A percentile compares a stretch with the other conserved stretches of the same genome.
These are phyloP conservation scores for Eupithecia exiguata DNA, from an alignment of 2,888 invertebrate species.

Conservation along the genomic window DNA sequence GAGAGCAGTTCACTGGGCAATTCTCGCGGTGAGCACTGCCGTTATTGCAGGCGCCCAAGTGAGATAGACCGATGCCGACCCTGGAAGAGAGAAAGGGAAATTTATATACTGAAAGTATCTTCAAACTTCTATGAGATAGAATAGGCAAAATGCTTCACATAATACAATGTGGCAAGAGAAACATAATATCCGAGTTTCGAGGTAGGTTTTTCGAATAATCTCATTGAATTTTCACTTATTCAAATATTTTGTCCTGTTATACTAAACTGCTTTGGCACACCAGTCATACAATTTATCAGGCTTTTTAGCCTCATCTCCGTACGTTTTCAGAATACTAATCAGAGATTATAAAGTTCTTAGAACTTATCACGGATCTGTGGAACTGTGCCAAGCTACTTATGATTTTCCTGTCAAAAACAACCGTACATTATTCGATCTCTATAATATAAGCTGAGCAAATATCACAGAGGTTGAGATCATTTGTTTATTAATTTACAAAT, in stretches of 20 bases:
- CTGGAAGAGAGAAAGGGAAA: constrained; percentile 67
- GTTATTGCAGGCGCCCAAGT: constrained; percentile 91
- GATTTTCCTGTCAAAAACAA: constrained; percentile 1
- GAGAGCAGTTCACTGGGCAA: constrained; percentile 94
- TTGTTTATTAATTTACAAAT: too few relatives aligned
- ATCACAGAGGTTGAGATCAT: too few relatives aligned
- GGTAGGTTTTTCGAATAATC: not conserved
- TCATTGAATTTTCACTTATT: not conserved
- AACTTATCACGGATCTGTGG: constrained; percentile 8
- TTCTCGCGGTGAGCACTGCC: constrained; percentile 93
- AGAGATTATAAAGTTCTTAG: constrained; percentile 10
- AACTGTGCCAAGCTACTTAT: constrained; percentile 6
- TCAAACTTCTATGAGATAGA: not conserved
- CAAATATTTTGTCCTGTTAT: constrained; percentile 11
- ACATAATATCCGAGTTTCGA: not conserved
- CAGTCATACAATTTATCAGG: constrained; percentile 22
- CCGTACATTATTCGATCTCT: not conserved
- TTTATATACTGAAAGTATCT: not conserved
- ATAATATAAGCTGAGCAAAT: not conserved
- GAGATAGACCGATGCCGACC: constrained; percentile 92
- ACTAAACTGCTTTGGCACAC: constrained; percentile 21
- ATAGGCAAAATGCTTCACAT: not conserved
- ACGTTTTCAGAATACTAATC: constrained; percentile 24
- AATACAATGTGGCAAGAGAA: not conserved
- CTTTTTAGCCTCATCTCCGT: constrained; percentile 14